Conservation (phyloP, 2,888 invertebrate genomes). For the Stenurella melanura region DNA sequence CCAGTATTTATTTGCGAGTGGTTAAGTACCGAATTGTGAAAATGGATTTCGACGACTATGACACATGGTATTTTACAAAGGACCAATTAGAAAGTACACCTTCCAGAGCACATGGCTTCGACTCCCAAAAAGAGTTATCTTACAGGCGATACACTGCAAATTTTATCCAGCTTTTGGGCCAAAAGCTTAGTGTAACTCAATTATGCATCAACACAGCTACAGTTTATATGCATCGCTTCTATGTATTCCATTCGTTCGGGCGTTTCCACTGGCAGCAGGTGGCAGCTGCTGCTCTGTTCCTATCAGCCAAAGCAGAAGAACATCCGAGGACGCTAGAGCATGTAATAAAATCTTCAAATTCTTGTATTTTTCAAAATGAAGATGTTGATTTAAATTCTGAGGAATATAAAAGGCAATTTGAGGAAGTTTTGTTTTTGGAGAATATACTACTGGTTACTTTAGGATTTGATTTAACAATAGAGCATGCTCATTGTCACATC, state of each 20-base stretch:
- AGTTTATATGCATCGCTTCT: conserved; percentile 99
- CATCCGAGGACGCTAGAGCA: conserved; percentile 98
- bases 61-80: too few species aligned
- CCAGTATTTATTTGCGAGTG: too few species aligned
- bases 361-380: conserved; percentile 88
- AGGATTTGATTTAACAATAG: conserved; percentile 98
- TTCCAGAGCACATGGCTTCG: too few species aligned
- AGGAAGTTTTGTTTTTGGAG: conserved; percentile 97
- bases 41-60: too few species aligned
- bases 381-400: conserved; percentile 86
- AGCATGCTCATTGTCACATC: conserved; percentile 98
- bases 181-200: conserved; percentile 76
- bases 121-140: too few species aligned
- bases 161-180: too few species aligned
- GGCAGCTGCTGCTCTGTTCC: conserved; percentile 94
- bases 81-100: too few species aligned
- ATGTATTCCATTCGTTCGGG: conserved; percentile 98
- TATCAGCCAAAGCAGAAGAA: conserved; percentile 99
- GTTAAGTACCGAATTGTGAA: too few species aligned
- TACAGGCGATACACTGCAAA: too few species aligned
- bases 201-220: conserved; percentile 99
- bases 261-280: conserved; percentile 96
- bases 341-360: conserved; percentile 94
- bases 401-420: conserved; percentile 83
- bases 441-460: conserved; percentile 97